Conservation (phyloP, 2,888 invertebrate genomes). For the Pollenia angustigena region DNA sequence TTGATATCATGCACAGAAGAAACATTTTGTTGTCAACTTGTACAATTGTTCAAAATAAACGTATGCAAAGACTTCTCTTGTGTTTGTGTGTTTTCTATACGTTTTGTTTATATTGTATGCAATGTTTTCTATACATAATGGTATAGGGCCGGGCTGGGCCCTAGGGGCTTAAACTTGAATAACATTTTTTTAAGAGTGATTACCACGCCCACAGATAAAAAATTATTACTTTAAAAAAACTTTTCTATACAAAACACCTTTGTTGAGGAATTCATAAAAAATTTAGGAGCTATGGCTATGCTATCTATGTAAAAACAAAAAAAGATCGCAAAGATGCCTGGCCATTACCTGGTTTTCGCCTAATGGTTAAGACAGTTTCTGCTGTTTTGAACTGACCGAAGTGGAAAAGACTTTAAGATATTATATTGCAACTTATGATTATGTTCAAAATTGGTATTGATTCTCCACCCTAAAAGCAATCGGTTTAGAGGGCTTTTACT, state of each 20-base stretch:
- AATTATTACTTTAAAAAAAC: background rate
- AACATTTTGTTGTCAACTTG: no score
- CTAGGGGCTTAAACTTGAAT: constrained; percentile 1
- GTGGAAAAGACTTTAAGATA: no score
- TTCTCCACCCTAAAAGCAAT: no score
- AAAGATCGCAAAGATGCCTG: background rate
- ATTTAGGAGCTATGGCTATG: background rate
- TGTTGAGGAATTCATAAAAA: constrained; percentile 3
- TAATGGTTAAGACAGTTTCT: background rate
- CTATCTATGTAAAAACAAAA: background rate
- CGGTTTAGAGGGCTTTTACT: no score
- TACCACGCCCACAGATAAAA: background rate
- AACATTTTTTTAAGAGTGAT: background rate
- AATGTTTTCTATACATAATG: constrained; percentile 1
- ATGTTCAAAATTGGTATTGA: no score
- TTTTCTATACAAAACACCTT: background rate
- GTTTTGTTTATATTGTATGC: background rate
- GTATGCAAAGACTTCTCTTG: background rate
- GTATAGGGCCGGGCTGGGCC: constrained; percentile 14
- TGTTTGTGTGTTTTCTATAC: constrained; percentile 2
- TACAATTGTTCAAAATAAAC: no score
- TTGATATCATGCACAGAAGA: no score
- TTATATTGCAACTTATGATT: no score
- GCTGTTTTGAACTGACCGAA: no score
- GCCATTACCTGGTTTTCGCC: background rate